Conservation (phyloP, 2,113 vertebrate species). For the Leuciscus idus region DNA sequence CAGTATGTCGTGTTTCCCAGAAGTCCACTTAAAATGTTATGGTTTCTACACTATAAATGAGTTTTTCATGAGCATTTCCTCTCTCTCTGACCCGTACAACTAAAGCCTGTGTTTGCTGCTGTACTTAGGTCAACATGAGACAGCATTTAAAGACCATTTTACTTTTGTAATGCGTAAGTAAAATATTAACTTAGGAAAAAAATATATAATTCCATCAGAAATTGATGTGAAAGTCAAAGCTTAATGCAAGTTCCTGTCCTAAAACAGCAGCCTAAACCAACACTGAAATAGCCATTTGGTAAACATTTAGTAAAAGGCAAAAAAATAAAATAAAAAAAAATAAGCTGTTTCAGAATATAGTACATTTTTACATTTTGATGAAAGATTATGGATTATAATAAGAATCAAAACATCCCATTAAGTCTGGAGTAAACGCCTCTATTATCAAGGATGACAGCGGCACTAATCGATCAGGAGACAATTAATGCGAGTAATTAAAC, state of each 20-base stretch:
- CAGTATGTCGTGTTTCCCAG: neutral
- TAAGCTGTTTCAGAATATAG: neutral
- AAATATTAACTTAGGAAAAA: neutral
- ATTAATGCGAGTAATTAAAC: constrained; percentile 36
- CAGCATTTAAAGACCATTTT: neutral
- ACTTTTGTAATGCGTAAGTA: neutral
- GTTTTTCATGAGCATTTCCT: neutral
- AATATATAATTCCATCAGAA: neutral
- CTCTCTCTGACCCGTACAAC: neutral
- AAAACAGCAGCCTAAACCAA: neutral
- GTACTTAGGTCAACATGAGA: neutral
- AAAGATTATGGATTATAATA: constrained; percentile 31
- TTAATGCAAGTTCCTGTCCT: neutral
- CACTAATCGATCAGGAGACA: constrained; percentile 36
- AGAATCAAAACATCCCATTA: constrained; percentile 28
- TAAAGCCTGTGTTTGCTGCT: neutral
- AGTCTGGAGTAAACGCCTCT: constrained; percentile 34
- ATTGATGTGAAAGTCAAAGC: neutral
- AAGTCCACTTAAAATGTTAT: neutral
- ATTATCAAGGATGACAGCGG: constrained; percentile 40
- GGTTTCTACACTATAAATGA: neutral
- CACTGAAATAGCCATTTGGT: neutral
- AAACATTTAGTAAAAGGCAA: neutral
- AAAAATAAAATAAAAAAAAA: too few relatives aligned
- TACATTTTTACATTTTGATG: neutral